Evolutionary conservation across 2,797 vertebrate species (phyloP).

Genomic region (Acrossocheilus wenchowensis): DNA sequence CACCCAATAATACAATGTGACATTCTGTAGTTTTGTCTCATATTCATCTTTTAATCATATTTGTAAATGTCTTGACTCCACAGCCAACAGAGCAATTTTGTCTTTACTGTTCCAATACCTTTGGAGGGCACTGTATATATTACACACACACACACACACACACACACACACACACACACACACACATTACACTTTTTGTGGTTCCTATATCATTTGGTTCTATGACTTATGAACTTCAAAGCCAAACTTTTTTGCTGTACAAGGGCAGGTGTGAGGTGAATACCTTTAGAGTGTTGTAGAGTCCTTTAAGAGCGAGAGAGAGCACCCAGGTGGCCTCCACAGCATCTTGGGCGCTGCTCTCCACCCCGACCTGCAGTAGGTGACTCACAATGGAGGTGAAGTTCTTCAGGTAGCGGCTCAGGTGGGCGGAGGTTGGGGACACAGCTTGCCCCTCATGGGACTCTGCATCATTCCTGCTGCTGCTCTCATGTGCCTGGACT

Average conservation of each 20-base stretch:
- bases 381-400: slow-evolving; percentile 91
- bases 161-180: background rate
- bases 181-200: background rate
- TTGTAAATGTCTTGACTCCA: too few species aligned
- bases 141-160: background rate
- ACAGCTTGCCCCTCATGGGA: slow-evolving; percentile 60
- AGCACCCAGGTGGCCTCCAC: slow-evolving; percentile 97
- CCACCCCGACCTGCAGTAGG: slow-evolving; percentile 86
- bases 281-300: slow-evolving; percentile 95
- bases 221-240: background rate
- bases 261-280: background rate
- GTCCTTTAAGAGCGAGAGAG: slow-evolving; percentile 92
- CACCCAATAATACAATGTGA: too few species aligned
- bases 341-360: slow-evolving; percentile 84
- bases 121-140: too few species aligned
- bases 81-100: too few species aligned
- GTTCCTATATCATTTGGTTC: background rate
- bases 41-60: too few species aligned
- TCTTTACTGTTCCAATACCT: too few species aligned
- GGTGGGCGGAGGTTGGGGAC: slow-evolving; percentile 70
- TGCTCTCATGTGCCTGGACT: slow-evolving; percentile 82
- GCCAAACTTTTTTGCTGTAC: background rate
- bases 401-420: slow-evolving; percentile 87
- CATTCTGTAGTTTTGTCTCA: too few species aligned
- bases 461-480: slow-evolving; percentile 58